These are phyloP conservation scores for Ophonus ardosiacus DNA, from an alignment of 2,888 invertebrate genomes.

Conservation along the genomic window DNA sequence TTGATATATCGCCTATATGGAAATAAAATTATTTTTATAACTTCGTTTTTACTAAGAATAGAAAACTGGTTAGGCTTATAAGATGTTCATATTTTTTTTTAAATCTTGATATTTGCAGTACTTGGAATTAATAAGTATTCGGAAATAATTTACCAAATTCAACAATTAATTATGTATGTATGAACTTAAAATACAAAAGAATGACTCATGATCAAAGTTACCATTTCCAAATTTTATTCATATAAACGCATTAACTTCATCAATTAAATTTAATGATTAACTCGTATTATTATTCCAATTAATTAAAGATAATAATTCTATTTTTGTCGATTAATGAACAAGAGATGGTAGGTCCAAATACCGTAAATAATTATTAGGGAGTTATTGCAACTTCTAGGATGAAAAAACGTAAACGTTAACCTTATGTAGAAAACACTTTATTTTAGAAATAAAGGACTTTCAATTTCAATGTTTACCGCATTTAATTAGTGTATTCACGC, in stretches of 20 bases:
- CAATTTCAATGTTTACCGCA: no score
- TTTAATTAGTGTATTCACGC: no score
- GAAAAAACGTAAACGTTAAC: no score
- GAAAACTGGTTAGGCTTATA: constrained; percentile 1
- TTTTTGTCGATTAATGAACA: no score
- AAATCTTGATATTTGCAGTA: background rate
- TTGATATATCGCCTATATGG: background rate
- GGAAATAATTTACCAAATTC: background rate
- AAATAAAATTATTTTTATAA: background rate
- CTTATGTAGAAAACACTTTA: no score
- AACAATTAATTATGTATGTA: no score
- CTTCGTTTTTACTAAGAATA: background rate
- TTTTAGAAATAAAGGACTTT: no score
- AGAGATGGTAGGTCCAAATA: no score
- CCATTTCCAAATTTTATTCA: background rate
- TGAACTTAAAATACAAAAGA: no score
- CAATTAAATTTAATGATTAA: background rate
- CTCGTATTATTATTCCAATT: background rate
- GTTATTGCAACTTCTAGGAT: no score
- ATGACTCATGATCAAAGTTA: background rate
- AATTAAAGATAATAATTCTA: background rate
- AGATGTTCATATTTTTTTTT: background rate
- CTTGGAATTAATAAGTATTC: background rate
- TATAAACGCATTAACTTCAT: background rate
- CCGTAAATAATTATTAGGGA: no score